Evolutionary conservation across 2,797 vertebrate species (phyloP).

Genomic region (Microctenopoma stevenorrisi): DNA sequence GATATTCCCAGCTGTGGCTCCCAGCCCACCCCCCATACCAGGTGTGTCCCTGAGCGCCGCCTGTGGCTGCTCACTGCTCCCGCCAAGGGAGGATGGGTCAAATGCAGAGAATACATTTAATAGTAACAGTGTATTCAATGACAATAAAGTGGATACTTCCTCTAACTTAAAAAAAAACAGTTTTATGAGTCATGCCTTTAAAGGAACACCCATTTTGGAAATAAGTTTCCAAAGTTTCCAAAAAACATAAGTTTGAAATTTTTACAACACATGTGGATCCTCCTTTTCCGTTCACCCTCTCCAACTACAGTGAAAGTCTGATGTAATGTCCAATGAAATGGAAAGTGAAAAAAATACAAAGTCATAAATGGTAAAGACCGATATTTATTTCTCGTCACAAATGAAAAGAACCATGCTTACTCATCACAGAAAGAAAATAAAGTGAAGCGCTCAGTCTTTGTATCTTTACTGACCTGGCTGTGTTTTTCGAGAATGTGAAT

Average conservation of each 20-base stretch:
- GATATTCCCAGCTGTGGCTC: too few relatives aligned
- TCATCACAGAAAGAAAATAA: constrained; percentile 84
- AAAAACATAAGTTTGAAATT: constrained; percentile 13
- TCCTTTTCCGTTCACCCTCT: constrained; percentile 7
- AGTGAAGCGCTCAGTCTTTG: constrained; percentile 75
- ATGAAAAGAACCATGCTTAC: constrained; percentile 89
- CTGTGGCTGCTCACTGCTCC: too few relatives aligned
- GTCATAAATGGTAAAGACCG: constrained; percentile 84
- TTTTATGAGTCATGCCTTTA: constrained; percentile 1
- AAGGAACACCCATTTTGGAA: neutral
- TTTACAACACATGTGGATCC: constrained; percentile 11
- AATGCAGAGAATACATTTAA: too few relatives aligned
- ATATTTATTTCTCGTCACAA: constrained; percentile 88
- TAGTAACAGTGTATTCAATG: too few relatives aligned
- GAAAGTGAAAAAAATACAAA: constrained; percentile 63
- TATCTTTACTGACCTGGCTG: constrained; percentile 64
- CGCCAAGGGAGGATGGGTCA: too few relatives aligned
- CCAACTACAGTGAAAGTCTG: constrained; percentile 14
- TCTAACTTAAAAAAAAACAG: neutral
- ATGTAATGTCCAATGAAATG: neutral
- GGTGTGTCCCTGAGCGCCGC: too few relatives aligned
- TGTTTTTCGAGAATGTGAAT: constrained; percentile 77
- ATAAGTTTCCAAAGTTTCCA: neutral
- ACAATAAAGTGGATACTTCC: too few relatives aligned
- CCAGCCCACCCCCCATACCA: too few relatives aligned